A percentile compares a stretch with the other conserved stretches of the same genome.
phyloP scores from a whole-genome alignment of 2,888 invertebrate species.

The Hyppa rectilinea region DNA sequence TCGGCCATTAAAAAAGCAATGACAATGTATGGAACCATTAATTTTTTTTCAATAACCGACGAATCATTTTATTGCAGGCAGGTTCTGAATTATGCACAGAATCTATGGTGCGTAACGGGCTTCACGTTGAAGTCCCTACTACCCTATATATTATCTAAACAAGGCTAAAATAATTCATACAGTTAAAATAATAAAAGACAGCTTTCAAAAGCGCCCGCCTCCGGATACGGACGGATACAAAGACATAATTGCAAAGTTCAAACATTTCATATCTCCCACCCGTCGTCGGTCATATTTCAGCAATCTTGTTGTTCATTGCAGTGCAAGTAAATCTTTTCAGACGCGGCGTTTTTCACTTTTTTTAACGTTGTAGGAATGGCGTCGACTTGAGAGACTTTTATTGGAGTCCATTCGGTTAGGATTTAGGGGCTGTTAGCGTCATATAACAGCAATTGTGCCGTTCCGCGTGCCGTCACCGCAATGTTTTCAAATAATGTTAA shows the following conservation, averaged over 20 bases:
- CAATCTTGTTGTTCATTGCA: slow-evolving; percentile 55
- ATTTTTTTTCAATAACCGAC: no score
- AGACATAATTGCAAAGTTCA: slow-evolving; percentile 52
- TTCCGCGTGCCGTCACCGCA: slow-evolving; percentile 68
- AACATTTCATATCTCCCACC: slow-evolving; percentile 50
- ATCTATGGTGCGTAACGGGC: no score
- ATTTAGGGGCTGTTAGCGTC: slow-evolving; percentile 80
- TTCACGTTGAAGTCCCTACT: no score
- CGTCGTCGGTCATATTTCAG: slow-evolving; percentile 56
- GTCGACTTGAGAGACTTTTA: slow-evolving; percentile 77
- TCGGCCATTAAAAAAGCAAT: no score
- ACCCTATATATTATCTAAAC: background rate
- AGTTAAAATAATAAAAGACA: slow-evolving; percentile 26
- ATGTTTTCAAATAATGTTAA: slow-evolving; percentile 78
- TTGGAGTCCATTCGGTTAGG: slow-evolving; percentile 78
- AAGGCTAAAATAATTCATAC: background rate
- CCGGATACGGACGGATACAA: slow-evolving; percentile 33
- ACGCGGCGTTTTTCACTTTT: slow-evolving; percentile 60
- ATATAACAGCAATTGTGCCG: slow-evolving; percentile 76
- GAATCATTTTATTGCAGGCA: no score
- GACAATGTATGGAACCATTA: no score
- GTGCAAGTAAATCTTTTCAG: slow-evolving; percentile 63
- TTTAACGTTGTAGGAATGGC: slow-evolving; percentile 67
- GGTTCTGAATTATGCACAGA: no score
- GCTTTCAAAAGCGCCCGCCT: slow-evolving; percentile 23